A percentile compares a stretch with the other conserved stretches of the same genome.
phyloP scores from a whole-genome alignment of 2,113 vertebrate species.

The Gopherus evgoodei region DNA sequence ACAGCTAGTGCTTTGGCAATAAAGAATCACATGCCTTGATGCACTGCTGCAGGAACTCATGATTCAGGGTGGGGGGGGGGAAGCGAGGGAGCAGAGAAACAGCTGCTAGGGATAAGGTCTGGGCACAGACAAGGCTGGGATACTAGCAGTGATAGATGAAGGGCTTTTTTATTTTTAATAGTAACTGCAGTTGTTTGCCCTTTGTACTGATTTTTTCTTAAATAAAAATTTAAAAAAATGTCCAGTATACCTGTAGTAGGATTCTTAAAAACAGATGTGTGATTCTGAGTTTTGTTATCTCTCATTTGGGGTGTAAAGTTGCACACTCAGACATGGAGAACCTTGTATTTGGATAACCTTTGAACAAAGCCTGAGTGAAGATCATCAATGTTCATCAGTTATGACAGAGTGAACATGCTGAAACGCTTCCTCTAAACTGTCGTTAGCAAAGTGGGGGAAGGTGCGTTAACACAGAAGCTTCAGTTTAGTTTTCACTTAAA shows the following conservation, averaged over 20 bases:
- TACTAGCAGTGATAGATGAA: neutral
- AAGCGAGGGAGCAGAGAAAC: neutral
- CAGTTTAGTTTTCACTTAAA: neutral
- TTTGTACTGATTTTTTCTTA: neutral
- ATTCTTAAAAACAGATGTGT: neutral
- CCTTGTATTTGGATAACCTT: slow-evolving; percentile 36
- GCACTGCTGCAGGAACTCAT: neutral
- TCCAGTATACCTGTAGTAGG: neutral
- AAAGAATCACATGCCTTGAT: slow-evolving; percentile 8
- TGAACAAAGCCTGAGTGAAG: neutral
- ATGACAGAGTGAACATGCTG: neutral
- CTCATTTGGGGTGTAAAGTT: neutral
- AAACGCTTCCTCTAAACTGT: neutral
- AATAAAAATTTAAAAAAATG: neutral
- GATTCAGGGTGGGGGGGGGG: neutral
- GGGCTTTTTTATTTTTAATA: neutral
- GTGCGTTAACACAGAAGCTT: neutral
- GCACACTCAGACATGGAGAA: neutral
- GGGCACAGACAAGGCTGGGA: neutral
- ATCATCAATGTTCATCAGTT: neutral
- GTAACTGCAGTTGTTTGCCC: neutral
- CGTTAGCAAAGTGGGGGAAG: neutral
- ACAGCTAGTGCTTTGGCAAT: neutral
- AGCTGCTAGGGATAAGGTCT: neutral
- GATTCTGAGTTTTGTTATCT: neutral